These are phyloP conservation scores for Ciconia boyciana DNA, from an alignment of 2,113 vertebrate genomes.

Conservation along the genomic window DNA sequence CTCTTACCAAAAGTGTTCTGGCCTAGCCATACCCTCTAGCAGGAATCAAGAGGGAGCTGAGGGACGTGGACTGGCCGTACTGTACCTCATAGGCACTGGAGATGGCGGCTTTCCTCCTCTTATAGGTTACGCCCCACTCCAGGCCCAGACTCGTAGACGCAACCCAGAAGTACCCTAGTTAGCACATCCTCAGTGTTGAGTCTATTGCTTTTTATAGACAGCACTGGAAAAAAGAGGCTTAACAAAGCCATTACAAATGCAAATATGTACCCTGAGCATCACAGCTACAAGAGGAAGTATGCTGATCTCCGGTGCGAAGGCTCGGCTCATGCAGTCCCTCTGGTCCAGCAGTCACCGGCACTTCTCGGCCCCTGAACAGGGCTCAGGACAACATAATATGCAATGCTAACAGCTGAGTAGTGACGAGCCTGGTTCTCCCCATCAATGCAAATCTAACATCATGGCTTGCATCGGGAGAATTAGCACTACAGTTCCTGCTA, in stretches of 20 bases:
- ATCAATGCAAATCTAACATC: fast-evolving
- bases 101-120: not conserved
- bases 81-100: not conserved
- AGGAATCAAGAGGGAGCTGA: not conserved
- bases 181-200: not conserved
- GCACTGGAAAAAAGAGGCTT: not conserved
- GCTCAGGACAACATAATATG: not conserved
- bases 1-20: not conserved
- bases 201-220: not conserved
- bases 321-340: not conserved
- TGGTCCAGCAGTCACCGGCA: not conserved
- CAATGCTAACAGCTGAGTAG: not conserved
- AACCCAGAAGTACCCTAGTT: not conserved
- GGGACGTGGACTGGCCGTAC: fast-evolving
- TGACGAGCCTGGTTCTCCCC: not conserved
- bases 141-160: not conserved
- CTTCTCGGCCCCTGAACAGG: not conserved
- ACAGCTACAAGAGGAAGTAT: not conserved
- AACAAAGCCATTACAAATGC: not conserved
- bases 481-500: not conserved
- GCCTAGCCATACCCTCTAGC: not conserved
- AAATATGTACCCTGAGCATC: fast-evolving
- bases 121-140: not conserved
- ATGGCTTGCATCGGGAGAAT: not conserved
- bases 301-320: fast-evolving